Evolutionary conservation across 2,888 invertebrate species (phyloP), one percentile per base, ranked within the genome.

Genomic region (Chymomyza amoena): DNA sequence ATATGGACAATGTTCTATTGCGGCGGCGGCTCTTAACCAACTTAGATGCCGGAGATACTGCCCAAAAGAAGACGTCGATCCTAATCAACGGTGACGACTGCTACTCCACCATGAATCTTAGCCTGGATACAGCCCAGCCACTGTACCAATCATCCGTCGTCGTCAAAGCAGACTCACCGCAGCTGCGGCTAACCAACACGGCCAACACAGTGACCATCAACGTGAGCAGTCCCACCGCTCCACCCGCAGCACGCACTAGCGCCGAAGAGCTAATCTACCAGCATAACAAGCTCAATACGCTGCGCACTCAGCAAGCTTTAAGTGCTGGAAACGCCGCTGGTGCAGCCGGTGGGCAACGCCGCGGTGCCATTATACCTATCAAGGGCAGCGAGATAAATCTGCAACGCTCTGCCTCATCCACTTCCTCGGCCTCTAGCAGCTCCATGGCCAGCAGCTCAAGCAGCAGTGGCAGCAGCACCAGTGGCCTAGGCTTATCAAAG

Each of bases 101-200:
- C 91, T 96, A 95, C 87, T 95, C 95, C 61, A 95, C 95, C 18
- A 95, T 95, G 91, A 95, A 95, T 89, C 94, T 95, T 1, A 94
- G 93, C 80, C 94, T 93, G 84, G 94, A 95, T 84, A 80, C 89
- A 3, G 80, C 85, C 10, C 93, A 94, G 68, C 95, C 95, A 15
- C 93, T 95, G 78, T 95, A 95, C 90, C 94, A 95, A 78, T 95
- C 95, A 36, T 95, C 95, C 1, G 95, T 95, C 28, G 94, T 95
- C 25, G 95, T 95, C 1, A 83, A 83, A 16, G 94, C 94, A 85
- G 94, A 94, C 89, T 92, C 92, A 60, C 66, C 64, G 15, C 28
- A 69, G 18, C 20, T 39, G 61, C 15, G 15, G 36, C 32, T 61
- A 79, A 90, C 84, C 86, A 92, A 93, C 28, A 92, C 93, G 9